These are phyloP conservation scores for Drosophila barbarae DNA, from an alignment of 2,888 invertebrate genomes.

Conservation along the genomic window DNA sequence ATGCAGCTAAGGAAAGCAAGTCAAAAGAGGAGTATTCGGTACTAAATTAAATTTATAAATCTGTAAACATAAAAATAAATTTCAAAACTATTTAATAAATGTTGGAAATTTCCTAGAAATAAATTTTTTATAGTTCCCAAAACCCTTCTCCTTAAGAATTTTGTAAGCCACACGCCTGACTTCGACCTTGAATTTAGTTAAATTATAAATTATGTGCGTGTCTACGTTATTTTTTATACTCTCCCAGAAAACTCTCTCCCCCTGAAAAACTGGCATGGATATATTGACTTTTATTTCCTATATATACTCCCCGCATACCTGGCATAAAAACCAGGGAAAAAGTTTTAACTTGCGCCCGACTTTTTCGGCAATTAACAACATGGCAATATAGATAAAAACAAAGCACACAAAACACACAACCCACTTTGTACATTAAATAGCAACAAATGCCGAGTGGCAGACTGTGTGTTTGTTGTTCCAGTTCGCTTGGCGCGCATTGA, in stretches of 20 bases:
- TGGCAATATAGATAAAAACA: slow-evolving; percentile 49
- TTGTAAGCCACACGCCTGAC: neutral
- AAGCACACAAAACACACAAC: neutral
- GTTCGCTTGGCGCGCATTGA: slow-evolving; percentile 52
- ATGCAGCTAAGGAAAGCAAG: neutral
- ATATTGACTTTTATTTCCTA: neutral
- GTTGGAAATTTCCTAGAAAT: no score
- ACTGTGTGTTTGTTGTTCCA: slow-evolving; percentile 44
- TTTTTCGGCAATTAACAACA: slow-evolving; percentile 67
- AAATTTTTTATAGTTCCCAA: no score
- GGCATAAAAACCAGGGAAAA: slow-evolving; percentile 16
- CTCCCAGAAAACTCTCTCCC: neutral
- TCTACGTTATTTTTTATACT: neutral
- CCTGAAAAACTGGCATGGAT: neutral
- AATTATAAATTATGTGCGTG: slow-evolving; percentile 14
- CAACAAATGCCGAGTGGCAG: slow-evolving; percentile 19
- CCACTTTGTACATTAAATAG: slow-evolving; percentile 12
- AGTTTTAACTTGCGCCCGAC: slow-evolving; percentile 45
- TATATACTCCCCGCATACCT: slow-evolving; percentile 1
- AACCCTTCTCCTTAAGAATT: neutral
- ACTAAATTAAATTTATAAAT: neutral
- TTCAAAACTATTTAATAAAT: no score
- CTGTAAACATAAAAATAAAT: neutral
- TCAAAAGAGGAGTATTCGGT: neutral
- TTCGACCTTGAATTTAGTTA: slow-evolving; percentile 1